Evolutionary conservation across 2,888 invertebrate genomes (phyloP).

Genomic region (Athetis lepigone): DNA sequence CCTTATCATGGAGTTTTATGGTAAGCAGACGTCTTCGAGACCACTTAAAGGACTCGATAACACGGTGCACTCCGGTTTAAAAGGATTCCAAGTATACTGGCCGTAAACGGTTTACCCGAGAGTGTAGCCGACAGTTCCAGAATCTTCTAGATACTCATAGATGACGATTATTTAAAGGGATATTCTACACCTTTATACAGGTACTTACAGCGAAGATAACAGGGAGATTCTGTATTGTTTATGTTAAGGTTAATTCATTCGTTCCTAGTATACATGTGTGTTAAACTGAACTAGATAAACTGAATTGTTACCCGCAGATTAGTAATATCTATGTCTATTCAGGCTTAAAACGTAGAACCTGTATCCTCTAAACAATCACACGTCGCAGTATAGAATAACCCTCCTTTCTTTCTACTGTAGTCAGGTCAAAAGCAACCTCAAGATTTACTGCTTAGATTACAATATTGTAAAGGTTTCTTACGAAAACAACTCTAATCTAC

Average conservation of each 20-base stretch:
- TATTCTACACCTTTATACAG: background rate
- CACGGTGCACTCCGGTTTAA: constrained; percentile 64
- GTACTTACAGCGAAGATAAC: background rate
- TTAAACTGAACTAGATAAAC: background rate
- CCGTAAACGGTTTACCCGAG: constrained; percentile 51
- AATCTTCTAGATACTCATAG: constrained; percentile 22
- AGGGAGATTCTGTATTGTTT: background rate
- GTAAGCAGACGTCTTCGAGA: constrained; percentile 75
- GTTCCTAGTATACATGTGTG: background rate
- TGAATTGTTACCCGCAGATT: background rate
- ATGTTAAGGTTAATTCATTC: background rate
- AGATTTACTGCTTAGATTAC: constrained; percentile 20
- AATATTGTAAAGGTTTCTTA: constrained; percentile 37
- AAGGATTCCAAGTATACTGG: constrained; percentile 58
- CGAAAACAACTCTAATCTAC: constrained; percentile 48
- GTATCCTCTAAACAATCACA: background rate
- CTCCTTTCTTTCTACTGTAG: too few relatives aligned
- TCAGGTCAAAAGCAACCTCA: constrained; percentile 1
- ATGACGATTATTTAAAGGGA: background rate
- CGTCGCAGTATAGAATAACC: background rate
- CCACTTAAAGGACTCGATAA: constrained; percentile 83
- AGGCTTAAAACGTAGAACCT: background rate
- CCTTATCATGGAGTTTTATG: constrained; percentile 84
- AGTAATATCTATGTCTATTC: constrained; percentile 5
- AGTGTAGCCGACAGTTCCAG: constrained; percentile 37